Percentiles rank a stretch among this genome's conserved stretches.
These are phyloP conservation scores for Aythya baeri DNA, from an alignment of 2,113 vertebrate genomes.

Conservation along the genomic window DNA sequence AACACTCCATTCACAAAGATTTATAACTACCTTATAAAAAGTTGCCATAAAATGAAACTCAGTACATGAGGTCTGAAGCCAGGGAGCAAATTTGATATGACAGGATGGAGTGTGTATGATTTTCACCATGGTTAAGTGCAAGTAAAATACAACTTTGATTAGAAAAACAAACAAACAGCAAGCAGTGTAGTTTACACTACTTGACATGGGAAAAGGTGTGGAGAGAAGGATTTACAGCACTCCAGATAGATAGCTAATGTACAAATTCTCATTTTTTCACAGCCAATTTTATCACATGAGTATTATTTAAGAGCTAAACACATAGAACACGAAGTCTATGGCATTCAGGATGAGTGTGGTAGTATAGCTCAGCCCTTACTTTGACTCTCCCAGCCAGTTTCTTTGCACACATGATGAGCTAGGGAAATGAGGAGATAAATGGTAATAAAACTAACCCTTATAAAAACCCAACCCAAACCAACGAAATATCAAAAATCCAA, in stretches of 20 bases:
- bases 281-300: background rate
- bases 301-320: background rate
- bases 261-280: background rate
- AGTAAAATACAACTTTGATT: background rate
- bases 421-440: background rate
- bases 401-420: background rate
- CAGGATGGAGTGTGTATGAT: background rate
- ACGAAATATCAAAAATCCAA: background rate
- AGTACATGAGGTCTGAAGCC: background rate
- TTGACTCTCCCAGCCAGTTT: background rate
- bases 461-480: background rate
- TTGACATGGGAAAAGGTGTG: background rate
- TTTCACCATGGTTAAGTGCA: background rate
- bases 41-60: slow-evolving; percentile 6
- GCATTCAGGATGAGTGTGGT: background rate
- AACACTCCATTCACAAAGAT: slow-evolving; percentile 26
- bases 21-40: slow-evolving; percentile 17
- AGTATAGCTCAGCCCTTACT: background rate
- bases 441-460: background rate
- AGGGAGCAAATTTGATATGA: background rate
- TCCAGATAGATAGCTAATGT: background rate
- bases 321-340: background rate
- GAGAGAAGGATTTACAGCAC: background rate
- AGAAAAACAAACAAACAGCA: background rate
- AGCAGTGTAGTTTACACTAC: background rate